Base-by-base conservation (phyloP, 2,113 vertebrate genomes). In the Panthera tigris region DNA sequence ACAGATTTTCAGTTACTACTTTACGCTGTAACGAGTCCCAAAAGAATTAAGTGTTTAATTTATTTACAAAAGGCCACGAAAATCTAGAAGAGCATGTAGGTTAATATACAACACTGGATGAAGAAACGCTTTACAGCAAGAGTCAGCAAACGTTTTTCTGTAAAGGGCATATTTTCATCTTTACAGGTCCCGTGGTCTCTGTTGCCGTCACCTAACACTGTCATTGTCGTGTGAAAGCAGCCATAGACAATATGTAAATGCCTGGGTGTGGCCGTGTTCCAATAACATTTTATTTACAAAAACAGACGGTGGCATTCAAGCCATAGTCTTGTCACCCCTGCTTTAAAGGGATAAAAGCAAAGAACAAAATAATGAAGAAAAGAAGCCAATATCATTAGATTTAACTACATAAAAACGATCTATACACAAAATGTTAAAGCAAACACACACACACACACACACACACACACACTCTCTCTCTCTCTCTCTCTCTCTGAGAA, bases 281-380 rank as follows among this genome's bases (percentile, higher is more conserved):
- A 93, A 96, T 94, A 82, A 97, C 95, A 91, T 73, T 93, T 80
- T 92, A 95, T 92, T 97, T 79, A 96, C 61, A 84, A 88, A 94
- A 88, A 85, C 55, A 97, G 66, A 69, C 12, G 21, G 39, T 65
- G 41, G 48, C 31, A 83, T 92, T 33, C 52, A 27, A 65, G 21
- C 25, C 45, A 81, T 5, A 87, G 50, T 52, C 68, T 89, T 78
- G 73, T 85, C 69, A 90, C 11, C 13, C 41, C 18, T 79, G 39
- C n/a, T 86, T 94, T 91, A 89, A 45, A 45, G 29, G 7, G 14
- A 76, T 36, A 82, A 95, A 93, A 92, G 23, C 21, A 81, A 96
- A 79, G 25, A 92, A 91, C 12, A 68, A 97, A 94, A 52, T 88
- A 83, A 90, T 57, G 39, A 29, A 16, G 41, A 3, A 7, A 23